Evolutionary conservation across 2,113 vertebrate genomes (phyloP).

Genomic region (Thymallus thymallus): DNA sequence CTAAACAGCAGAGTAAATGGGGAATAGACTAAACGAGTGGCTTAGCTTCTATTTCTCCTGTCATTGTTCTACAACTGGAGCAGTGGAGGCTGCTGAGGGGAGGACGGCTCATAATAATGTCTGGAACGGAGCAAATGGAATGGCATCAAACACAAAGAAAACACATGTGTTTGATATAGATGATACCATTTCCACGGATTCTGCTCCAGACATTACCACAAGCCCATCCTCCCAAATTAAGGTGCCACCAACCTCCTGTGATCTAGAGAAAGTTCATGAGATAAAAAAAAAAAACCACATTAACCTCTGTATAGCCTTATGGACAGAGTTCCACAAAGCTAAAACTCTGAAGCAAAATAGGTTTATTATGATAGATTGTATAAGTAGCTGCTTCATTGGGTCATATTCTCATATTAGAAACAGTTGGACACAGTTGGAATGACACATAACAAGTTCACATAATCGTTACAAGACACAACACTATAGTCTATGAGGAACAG

Average conservation of each 20-base stretch:
- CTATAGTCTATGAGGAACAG: no score
- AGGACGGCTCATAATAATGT: no score
- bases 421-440: background rate
- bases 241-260: no score
- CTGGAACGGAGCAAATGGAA: no score
- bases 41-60: constrained; percentile 18
- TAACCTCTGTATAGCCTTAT: background rate
- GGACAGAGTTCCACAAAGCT: background rate
- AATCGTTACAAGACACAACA: no score
- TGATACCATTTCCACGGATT: no score
- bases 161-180: no score
- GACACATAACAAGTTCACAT: background rate
- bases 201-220: no score
- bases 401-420: constrained; percentile 1
- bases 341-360: background rate
- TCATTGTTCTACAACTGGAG: constrained; percentile 26
- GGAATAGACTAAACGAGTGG: constrained; percentile 10
- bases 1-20: background rate
- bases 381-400: background rate
- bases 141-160: no score
- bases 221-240: no score
- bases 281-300: no score
- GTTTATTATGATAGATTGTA: background rate
- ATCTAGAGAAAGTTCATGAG: no score
- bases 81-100: constrained; percentile 1